A percentile compares a stretch with the other conserved stretches of the same genome.
Evolutionary conservation across 2,113 vertebrate genomes (phyloP).

Genomic region (Podarcis muralis): DNA sequence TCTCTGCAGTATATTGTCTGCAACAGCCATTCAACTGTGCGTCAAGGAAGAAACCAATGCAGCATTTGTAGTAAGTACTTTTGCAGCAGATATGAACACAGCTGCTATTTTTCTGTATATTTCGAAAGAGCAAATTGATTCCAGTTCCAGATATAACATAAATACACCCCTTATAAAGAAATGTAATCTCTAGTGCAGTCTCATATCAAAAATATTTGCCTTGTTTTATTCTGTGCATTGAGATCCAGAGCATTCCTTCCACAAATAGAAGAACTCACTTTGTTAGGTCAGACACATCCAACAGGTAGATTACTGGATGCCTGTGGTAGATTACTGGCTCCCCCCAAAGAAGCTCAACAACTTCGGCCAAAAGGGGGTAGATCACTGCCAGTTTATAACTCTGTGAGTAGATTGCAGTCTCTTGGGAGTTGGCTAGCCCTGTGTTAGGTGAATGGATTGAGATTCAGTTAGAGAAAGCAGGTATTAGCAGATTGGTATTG

Average conservation of each 20-base stretch:
- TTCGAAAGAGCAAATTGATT: fast-evolving
- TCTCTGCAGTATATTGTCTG: background rate
- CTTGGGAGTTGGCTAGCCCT: too few species aligned
- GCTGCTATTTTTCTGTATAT: background rate
- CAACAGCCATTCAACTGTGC: background rate
- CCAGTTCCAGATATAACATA: background rate
- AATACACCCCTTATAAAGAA: background rate
- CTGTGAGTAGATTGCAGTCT: too few species aligned
- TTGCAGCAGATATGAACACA: fast-evolving
- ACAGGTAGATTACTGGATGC: too few species aligned
- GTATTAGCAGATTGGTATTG: too few species aligned
- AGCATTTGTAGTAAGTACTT: background rate
- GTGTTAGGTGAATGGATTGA: background rate
- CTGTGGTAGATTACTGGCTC: too few species aligned
- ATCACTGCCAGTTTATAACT: too few species aligned
- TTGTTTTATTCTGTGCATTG: background rate
- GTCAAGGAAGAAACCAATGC: background rate
- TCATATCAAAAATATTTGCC: background rate
- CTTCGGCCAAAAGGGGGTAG: too few species aligned
- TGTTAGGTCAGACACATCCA: too few species aligned
- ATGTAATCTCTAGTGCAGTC: background rate
- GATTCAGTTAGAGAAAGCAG: background rate
- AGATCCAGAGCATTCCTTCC: background rate
- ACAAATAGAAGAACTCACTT: background rate
- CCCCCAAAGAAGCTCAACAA: too few species aligned